Base-by-base conservation (phyloP, 2,888 invertebrate genomes). In the Diloba caeruleocephala region DNA sequence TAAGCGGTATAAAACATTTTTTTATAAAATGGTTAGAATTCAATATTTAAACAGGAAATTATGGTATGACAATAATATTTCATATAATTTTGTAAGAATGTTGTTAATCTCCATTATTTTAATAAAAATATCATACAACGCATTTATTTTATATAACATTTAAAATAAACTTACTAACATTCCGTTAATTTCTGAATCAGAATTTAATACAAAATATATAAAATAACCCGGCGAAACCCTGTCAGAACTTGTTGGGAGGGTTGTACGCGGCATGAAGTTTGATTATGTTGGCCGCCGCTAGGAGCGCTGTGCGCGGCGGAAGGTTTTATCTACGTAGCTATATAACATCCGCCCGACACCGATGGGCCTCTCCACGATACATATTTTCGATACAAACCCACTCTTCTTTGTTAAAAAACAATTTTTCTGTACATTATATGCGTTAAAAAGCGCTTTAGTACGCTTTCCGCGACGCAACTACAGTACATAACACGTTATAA, bases 311-410 rank as follows among this genome's bases (percentile, higher is more conserved):
- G 63, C 66, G 78, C 92, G 92, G 90, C 92, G 93, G 93, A 93
- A 93, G 93, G 93, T 93, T 93, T 92, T 92, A 92, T 92, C 92
- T 92, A 92, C 91, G 88, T 92, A 92, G 87, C 90, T 92, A 91
- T 91, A 91, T 85, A 87, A 90, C 90, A 92, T 92, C 92, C 92
- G 92, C 86, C 85, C 90, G 85, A 86, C 79, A 79, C 81, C 77
- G 77, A 80, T 85, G 90, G 90, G 90, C 91, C 89, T 90, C 88
- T 84, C 84, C 79, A 79, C 81, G 78, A 84, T 82, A 85, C 85
- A 82, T 89, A 90, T 88, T 91, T 90, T 88, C 83, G 89, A 91
- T 83, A 79, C 83, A 77, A 82, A 78, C 81, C 72, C 83, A 84
- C 83, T 86, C 73, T 78, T 85, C 88, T 90, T 92, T 89, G 89